Percentiles rank a stretch among this genome's conserved stretches.
phyloP scores from a whole-genome alignment of 2,113 vertebrate species.

The Mirza zaza region DNA sequence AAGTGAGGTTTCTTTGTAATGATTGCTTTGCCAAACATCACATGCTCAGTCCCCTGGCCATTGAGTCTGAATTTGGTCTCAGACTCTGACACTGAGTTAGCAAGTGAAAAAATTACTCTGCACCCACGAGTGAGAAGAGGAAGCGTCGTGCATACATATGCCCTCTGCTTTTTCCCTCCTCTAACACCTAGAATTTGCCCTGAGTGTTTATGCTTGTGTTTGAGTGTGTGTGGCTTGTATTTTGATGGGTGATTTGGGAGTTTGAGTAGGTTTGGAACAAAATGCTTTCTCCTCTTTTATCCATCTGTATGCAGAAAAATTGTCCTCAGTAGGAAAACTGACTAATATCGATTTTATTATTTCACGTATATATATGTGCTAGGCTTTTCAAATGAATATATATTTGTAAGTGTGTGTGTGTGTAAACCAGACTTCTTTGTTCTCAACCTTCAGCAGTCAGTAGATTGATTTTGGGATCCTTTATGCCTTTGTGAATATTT shows the following conservation, averaged over 20 bases:
- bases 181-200: neutral
- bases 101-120: constrained; percentile 56
- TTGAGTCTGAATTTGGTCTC: constrained; percentile 15
- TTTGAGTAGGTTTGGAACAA: neutral
- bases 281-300: neutral
- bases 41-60: constrained; percentile 40
- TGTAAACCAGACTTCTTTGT: neutral
- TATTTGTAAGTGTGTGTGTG: neutral
- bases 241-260: neutral
- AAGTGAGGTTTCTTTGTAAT: constrained; percentile 47
- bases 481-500: constrained; percentile 45
- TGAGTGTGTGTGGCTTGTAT: neutral
- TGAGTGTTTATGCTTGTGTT: neutral
- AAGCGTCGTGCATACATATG: neutral
- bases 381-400: neutral
- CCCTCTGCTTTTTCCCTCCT: neutral
- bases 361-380: neutral
- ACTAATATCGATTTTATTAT: neutral
- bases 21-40: constrained; percentile 57
- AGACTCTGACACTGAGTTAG: constrained; percentile 62
- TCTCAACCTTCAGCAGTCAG: neutral
- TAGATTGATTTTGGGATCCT: neutral
- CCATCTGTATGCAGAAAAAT: neutral
- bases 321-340: neutral
- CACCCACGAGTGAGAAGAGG: neutral